Conservation (phyloP, 2,797 vertebrate species). For the Lacerta agilis region DNA sequence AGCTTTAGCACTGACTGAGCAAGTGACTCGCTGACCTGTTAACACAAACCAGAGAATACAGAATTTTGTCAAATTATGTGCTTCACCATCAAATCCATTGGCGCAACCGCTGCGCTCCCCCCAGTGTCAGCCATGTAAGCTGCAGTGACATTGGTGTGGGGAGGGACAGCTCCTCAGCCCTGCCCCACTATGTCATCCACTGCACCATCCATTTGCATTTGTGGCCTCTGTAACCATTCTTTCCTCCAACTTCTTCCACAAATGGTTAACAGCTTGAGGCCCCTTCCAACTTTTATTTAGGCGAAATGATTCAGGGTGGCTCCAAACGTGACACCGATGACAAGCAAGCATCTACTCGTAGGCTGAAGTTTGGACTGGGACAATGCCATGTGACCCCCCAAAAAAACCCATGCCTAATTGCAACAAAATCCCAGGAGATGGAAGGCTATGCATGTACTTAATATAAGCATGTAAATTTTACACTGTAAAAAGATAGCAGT, state of each 20-base stretch:
- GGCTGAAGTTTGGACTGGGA: constrained; percentile 10
- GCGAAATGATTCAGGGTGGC: constrained; percentile 20
- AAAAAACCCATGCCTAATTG: not conserved
- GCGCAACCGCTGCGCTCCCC: no score
- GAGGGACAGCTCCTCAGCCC: no score
- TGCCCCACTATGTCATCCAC: no score
- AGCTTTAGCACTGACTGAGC: constrained; percentile 6
- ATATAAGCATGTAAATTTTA: not conserved
- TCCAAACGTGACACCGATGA: constrained; percentile 9
- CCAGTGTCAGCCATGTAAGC: no score
- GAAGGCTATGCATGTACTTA: not conserved
- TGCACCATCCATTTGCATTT: not conserved
- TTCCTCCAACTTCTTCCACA: not conserved
- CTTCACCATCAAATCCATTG: not conserved
- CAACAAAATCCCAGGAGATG: not conserved
- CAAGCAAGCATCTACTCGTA: not conserved
- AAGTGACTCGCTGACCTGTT: constrained; percentile 35
- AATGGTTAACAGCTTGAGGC: not conserved
- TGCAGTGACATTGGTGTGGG: no score
- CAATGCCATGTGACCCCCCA: not conserved
- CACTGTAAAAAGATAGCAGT: not conserved
- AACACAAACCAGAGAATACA: constrained; percentile 43
- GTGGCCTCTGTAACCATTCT: not conserved
- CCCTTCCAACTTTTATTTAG: not conserved
- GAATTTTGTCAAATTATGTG: constrained; percentile 20